Evolutionary conservation across 2,113 vertebrate species (phyloP).

Genomic region (Saguinus midas): DNA sequence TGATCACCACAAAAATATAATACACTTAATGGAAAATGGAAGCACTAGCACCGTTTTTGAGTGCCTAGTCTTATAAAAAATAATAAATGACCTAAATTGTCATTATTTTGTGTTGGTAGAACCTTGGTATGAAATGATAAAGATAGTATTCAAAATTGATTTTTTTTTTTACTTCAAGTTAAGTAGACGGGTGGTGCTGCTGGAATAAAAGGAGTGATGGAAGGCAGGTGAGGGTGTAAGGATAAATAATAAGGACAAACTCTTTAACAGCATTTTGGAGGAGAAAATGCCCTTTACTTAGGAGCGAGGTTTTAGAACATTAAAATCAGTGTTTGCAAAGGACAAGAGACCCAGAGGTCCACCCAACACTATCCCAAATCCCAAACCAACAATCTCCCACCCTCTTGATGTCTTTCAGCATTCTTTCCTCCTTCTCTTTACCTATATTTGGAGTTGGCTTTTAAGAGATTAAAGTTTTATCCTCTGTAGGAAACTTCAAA

Average conservation of each 20-base stretch:
- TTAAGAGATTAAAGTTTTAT: slow-evolving; percentile 9
- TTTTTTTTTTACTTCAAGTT: background rate
- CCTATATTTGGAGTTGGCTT: background rate
- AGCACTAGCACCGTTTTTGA: background rate
- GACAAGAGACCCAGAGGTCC: background rate
- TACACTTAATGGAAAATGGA: background rate
- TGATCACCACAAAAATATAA: background rate
- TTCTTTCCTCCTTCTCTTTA: background rate
- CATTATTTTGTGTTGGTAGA: background rate
- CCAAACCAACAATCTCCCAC: background rate
- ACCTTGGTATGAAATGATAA: background rate
- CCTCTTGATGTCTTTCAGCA: background rate
- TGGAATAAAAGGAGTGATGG: background rate
- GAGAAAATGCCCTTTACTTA: background rate
- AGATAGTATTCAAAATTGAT: background rate
- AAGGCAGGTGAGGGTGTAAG: background rate
- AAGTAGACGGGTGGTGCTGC: background rate
- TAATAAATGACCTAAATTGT: background rate
- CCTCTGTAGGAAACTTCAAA: background rate
- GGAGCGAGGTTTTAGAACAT: background rate
- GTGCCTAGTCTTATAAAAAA: background rate
- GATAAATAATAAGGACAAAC: background rate
- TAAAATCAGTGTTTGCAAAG: background rate
- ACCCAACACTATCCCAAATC: background rate
- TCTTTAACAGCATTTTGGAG: background rate